phyloP scores from a whole-genome alignment of 2,113 vertebrate species.

The Caranx melampygus region DNA sequence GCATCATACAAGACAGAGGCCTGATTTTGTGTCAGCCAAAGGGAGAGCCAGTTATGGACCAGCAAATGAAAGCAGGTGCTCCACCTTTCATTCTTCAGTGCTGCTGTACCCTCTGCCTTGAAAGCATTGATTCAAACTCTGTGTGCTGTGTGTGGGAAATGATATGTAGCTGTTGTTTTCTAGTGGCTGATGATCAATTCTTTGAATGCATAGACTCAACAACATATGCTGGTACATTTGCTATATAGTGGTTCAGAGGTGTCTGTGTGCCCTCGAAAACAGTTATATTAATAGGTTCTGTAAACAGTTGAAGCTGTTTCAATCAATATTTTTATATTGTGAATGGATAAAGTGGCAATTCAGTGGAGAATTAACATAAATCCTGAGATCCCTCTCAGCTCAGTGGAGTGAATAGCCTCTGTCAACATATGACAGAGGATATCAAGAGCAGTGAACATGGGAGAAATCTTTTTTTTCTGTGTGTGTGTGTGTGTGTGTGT shows the following conservation, averaged over 20 bases:
- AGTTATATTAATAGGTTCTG: neutral
- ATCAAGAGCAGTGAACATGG: too few species aligned
- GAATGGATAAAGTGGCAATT: neutral
- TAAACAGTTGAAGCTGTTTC: neutral
- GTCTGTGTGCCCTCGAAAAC: neutral
- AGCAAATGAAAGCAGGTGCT: slow-evolving; percentile 2
- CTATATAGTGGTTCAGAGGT: neutral
- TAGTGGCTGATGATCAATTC: neutral
- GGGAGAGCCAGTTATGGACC: neutral
- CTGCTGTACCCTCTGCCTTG: neutral
- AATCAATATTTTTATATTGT: neutral
- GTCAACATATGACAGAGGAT: neutral
- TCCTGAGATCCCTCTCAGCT: neutral
- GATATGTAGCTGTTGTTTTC: neutral
- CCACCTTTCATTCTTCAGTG: neutral
- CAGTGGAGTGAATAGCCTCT: neutral
- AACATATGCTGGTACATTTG: neutral
- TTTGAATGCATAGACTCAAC: neutral
- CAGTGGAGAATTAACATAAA: neutral
- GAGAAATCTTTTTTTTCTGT: too few species aligned
- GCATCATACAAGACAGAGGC: neutral
- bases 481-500: too few species aligned
- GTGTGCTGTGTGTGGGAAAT: neutral
- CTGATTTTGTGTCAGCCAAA: slow-evolving; percentile 13
- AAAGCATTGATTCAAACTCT: neutral